Evolutionary conservation across 2,797 vertebrate species (phyloP).

Genomic region (Tapirus indicus): DNA sequence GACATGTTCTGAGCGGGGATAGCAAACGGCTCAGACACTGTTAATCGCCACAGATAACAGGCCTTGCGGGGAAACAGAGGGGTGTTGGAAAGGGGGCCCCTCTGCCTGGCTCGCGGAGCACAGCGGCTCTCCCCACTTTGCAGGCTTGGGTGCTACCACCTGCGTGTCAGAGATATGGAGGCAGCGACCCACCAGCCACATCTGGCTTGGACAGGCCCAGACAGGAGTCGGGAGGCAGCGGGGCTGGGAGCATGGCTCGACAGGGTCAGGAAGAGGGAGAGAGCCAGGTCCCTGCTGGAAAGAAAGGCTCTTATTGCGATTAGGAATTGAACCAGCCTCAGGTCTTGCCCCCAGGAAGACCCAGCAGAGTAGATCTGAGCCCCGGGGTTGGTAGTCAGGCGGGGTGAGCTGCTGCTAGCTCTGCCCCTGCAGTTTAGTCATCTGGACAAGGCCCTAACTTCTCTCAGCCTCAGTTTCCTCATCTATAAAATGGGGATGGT

Average conservation of each 20-base stretch:
- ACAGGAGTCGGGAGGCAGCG: neutral
- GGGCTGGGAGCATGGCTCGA: rapidly evolving
- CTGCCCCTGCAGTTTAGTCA: neutral
- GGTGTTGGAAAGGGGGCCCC: neutral
- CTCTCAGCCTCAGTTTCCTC: neutral
- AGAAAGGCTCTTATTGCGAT: neutral
- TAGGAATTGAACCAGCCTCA: neutral
- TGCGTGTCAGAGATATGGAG: rapidly evolving
- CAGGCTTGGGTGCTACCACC: neutral
- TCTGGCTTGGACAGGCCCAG: neutral
- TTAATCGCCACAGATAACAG: neutral
- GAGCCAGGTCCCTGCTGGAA: neutral
- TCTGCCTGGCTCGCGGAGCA: neutral
- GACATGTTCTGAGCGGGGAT: neutral
- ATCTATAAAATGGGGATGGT: neutral
- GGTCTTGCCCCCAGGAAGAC: neutral
- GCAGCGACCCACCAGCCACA: neutral
- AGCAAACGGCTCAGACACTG: neutral
- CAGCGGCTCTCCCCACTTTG: rapidly evolving
- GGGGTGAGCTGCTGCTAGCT: neutral
- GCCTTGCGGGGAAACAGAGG: neutral
- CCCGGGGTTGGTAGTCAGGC: neutral
- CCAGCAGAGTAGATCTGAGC: neutral
- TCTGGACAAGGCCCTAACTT: neutral
- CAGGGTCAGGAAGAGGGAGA: neutral